A percentile compares a stretch with the other conserved stretches of the same genome.
Conservation (phyloP, 2,888 invertebrate species). For the Coecobrya sp. region DNA sequence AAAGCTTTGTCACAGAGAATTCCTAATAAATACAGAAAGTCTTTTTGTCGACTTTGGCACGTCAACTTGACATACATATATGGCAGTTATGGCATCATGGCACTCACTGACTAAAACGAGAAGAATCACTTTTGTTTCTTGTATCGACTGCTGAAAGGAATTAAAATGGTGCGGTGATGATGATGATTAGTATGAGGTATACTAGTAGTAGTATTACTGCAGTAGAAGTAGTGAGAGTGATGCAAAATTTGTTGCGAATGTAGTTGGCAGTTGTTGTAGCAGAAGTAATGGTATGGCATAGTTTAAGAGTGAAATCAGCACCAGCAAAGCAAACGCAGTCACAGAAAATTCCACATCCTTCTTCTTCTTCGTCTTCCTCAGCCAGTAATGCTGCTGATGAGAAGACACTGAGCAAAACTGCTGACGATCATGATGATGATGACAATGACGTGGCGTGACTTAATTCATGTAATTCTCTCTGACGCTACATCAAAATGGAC, state of each 20-base stretch:
- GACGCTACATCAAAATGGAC: constrained; percentile 30
- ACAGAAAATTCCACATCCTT: constrained; percentile 41
- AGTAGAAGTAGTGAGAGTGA: not conserved
- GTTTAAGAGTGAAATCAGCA: constrained; percentile 12
- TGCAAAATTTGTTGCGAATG: not conserved
- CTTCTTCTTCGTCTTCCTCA: not conserved
- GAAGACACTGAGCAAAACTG: constrained; percentile 38
- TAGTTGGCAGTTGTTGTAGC: not conserved
- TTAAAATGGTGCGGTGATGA: not conserved
- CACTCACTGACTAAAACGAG: constrained; percentile 36
- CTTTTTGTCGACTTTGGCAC: constrained; percentile 77
- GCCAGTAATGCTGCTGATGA: not conserved
- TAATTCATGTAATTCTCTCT: constrained; percentile 54
- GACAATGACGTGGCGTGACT: constrained; percentile 73
- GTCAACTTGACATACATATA: constrained; percentile 82
- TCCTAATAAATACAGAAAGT: constrained; percentile 81
- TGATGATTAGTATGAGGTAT: not conserved
- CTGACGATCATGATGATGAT: constrained; percentile 57
- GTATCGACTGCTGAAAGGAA: not conserved
- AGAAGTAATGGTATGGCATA: not conserved
- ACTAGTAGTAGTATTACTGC: not conserved
- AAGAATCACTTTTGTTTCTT: constrained; percentile 53
- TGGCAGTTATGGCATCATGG: constrained; percentile 73
- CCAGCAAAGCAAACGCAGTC: not conserved
- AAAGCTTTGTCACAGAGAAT: constrained; percentile 80